Conservation (phyloP, 2,797 vertebrate species). For the Anolis apletophallus region DNA sequence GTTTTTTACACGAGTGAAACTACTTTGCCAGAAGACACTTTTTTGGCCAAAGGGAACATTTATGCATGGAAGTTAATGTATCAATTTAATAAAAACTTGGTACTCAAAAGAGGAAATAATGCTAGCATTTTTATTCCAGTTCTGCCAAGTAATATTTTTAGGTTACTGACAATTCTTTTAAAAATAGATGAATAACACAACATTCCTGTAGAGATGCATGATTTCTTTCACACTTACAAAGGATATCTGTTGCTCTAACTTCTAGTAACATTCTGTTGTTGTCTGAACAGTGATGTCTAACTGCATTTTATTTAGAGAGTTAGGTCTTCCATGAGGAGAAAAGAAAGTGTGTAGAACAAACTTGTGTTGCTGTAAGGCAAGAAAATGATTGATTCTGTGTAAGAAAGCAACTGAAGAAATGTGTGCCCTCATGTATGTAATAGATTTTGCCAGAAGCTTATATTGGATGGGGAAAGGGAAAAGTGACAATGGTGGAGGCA, state of each 20-base stretch:
- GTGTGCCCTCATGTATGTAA: slow-evolving; percentile 62
- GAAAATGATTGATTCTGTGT: slow-evolving; percentile 55
- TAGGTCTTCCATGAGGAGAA: background rate
- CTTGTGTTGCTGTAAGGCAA: slow-evolving; percentile 45
- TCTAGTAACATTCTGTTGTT: background rate
- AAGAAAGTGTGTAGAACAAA: slow-evolving; percentile 16
- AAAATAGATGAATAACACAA: no score
- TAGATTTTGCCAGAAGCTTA: slow-evolving; percentile 46
- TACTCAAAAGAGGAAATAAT: background rate
- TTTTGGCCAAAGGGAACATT: no score
- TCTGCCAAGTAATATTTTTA: no score
- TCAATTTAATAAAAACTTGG: background rate
- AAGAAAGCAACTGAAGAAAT: slow-evolving; percentile 55
- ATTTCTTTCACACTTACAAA: background rate
- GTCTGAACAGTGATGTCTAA: slow-evolving; percentile 18
- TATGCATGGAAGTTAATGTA: background rate
- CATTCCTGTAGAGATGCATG: no score
- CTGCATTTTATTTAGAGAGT: slow-evolving; percentile 45
- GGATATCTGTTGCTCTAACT: background rate
- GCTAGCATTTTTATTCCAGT: no score
- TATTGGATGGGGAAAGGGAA: slow-evolving; percentile 11
- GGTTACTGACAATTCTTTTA: no score
- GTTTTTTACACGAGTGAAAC: no score
- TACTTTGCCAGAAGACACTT: no score
- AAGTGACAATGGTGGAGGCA: background rate